Conservation (phyloP, 1,140 invertebrate genomes). For the Bombyx mandarina region DNA sequence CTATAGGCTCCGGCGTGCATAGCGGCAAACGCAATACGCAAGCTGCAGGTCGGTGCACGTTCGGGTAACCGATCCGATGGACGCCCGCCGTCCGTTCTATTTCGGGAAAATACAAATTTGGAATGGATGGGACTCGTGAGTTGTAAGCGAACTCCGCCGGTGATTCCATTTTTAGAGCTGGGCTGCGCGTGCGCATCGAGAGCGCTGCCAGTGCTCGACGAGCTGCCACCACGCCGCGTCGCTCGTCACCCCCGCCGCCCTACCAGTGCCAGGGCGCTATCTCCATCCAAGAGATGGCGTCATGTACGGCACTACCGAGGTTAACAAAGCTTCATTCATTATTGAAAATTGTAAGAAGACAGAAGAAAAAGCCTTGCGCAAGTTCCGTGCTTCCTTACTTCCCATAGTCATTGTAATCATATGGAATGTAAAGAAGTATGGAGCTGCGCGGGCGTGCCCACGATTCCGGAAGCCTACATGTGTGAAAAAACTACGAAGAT, state of each 20-base stretch:
- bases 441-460: constrained; percentile 74
- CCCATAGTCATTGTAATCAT: constrained; percentile 88
- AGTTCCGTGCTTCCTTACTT: constrained; percentile 96
- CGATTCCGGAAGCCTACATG: constrained; percentile 25
- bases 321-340: not conserved
- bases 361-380: constrained; percentile 71
- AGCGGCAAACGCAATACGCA: constrained; percentile 26
- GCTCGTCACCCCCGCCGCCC: constrained; percentile 36
- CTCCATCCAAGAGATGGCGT: constrained; percentile 39
- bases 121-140: constrained; percentile 73
- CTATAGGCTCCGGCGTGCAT: constrained; percentile 33
- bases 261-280: constrained; percentile 40
- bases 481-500: constrained; percentile 1
- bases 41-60: constrained; percentile 63
- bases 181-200: constrained; percentile 63
- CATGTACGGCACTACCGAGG: constrained; percentile 9
- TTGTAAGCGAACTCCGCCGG: constrained; percentile 62
- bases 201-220: constrained; percentile 53
- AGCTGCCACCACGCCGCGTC: constrained; percentile 55
- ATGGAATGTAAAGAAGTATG: constrained; percentile 99
- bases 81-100: constrained; percentile 74
- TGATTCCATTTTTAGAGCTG: constrained; percentile 75
- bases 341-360: constrained; percentile 24
- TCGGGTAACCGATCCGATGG: constrained; percentile 71
- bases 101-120: constrained; percentile 87